Conservation (phyloP, 2,888 invertebrate genomes). For the Drosophila hawaiiensis region DNA sequence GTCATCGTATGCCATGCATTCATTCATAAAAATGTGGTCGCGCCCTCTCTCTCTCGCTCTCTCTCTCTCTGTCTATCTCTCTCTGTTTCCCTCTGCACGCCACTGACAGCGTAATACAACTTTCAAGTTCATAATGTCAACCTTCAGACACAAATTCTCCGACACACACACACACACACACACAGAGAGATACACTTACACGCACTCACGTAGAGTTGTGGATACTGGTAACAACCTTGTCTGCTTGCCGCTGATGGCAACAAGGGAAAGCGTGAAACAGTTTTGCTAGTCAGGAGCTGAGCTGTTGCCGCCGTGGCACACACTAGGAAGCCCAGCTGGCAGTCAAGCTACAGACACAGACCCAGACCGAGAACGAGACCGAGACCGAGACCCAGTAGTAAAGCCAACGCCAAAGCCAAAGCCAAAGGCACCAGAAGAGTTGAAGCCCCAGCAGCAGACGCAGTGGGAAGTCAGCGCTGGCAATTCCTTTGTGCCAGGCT, state of each 20-base stretch:
- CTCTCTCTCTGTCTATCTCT: background rate
- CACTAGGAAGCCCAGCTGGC: constrained; percentile 59
- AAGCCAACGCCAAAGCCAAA: constrained; percentile 12
- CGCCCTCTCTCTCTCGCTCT: background rate
- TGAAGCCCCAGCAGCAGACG: constrained; percentile 54
- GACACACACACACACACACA: constrained; percentile 41
- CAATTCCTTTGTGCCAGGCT: constrained; percentile 73
- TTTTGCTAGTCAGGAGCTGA: constrained; percentile 62
- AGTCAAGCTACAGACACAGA: constrained; percentile 45
- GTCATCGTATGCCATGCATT: constrained; percentile 67
- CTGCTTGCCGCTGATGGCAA: constrained; percentile 30
- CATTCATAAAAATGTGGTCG: constrained; percentile 74
- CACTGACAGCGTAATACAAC: constrained; percentile 59
- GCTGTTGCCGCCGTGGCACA: constrained; percentile 23
- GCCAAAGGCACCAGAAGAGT: constrained; percentile 22
- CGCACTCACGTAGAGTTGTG: constrained; percentile 25
- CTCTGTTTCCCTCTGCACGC: constrained; percentile 1
- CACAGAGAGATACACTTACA: constrained; percentile 14
- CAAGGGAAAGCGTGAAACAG: constrained; percentile 74
- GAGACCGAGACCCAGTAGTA: background rate
- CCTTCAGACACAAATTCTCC: constrained; percentile 71
- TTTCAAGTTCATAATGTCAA: constrained; percentile 85
- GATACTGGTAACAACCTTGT: constrained; percentile 43
- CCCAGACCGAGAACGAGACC: constrained; percentile 24
- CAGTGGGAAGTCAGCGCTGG: constrained; percentile 52